These are phyloP conservation scores for Pomatorhinus ruficollis DNA, from an alignment of 2,113 vertebrate species.

Conservation along the genomic window DNA sequence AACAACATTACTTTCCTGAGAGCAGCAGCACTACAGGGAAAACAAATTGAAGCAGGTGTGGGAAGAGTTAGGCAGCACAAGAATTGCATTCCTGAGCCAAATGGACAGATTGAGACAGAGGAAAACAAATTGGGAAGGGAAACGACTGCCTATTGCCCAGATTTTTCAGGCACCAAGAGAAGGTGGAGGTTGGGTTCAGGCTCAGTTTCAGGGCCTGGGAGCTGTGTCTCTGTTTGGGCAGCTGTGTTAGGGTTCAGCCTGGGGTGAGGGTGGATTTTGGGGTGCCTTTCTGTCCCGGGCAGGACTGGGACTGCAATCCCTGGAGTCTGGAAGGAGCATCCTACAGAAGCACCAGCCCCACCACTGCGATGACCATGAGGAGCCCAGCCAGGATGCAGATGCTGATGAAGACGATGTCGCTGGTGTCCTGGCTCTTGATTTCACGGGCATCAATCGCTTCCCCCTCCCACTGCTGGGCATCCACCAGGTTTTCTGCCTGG, in stretches of 20 bases:
- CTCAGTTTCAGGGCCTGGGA: background rate
- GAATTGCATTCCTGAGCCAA: constrained; percentile 30
- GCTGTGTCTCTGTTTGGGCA: background rate
- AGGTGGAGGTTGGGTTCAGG: background rate
- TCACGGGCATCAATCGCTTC: background rate
- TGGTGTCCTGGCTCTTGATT: constrained; percentile 82
- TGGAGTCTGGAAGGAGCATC: background rate
- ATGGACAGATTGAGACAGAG: constrained; percentile 46
- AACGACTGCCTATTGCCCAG: background rate
- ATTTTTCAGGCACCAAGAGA: background rate
- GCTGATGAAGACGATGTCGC: constrained; percentile 93
- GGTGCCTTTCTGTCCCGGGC: background rate
- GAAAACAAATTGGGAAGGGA: constrained; percentile 28
- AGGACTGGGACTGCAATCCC: background rate
- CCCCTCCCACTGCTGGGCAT: constrained; percentile 22
- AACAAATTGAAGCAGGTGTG: constrained; percentile 45
- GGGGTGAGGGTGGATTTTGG: background rate
- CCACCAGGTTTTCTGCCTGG: constrained; percentile 78
- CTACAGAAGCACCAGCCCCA: constrained; percentile 92
- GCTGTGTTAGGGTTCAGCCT: background rate
- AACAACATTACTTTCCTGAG: background rate
- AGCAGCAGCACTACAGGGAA: constrained; percentile 44
- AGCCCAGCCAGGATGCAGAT: constrained; percentile 94
- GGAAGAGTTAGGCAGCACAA: constrained; percentile 13
- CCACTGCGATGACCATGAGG: constrained; percentile 92